Base-by-base conservation (phyloP, 2,797 vertebrate species). In the Oophaga sylvatica region DNA sequence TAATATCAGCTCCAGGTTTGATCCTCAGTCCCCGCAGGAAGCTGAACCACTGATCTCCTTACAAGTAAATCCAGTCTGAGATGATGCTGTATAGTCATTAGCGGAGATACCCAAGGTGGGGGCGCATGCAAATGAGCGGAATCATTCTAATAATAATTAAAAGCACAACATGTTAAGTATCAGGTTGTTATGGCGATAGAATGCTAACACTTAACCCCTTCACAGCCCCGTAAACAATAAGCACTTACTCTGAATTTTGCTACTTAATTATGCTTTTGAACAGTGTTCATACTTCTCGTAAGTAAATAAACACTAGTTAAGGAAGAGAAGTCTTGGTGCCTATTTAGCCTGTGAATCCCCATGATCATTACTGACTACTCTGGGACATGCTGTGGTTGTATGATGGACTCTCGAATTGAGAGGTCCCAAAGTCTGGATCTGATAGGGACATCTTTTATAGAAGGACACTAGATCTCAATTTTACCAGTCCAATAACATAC, bases 61-160 rank as follows among this genome's bases (percentile, higher is more conserved):
- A 83, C 81, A 83, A 59, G 81, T 71, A 71, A 83, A 71, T 84
- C 70, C 70, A 73, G 20, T 73, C 31, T 73, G 12, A 75, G 68
- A 84, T 22, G 70, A 75, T 84, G 56, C 70, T 84, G 68, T 84
- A 83, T 75, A 84, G 53, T 84, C 82, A 84, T 84, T 84, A 84
- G 68, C 31, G n/a, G 26, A 84, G 53, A 84, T 75, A 62, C 73
- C 68, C 29, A 35, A 41, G 81, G 82, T 10, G 68, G 77, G 70
- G 81, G 65, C 19, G 65, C 56, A 80, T 88, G 82, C 56, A 84
- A 84, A 80, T 70, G 76, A 84, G 67, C 16, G 15, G n/a, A 63
- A 87, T 71, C 81, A 48, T 88, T 79, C 87, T 88, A 88, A 84
- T 84, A 88, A 88, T 88, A 88, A 84, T 88, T 84, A 88, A 84